Conservation (phyloP, 2,797 vertebrate genomes). For the Gambusia yucatana region DNA sequence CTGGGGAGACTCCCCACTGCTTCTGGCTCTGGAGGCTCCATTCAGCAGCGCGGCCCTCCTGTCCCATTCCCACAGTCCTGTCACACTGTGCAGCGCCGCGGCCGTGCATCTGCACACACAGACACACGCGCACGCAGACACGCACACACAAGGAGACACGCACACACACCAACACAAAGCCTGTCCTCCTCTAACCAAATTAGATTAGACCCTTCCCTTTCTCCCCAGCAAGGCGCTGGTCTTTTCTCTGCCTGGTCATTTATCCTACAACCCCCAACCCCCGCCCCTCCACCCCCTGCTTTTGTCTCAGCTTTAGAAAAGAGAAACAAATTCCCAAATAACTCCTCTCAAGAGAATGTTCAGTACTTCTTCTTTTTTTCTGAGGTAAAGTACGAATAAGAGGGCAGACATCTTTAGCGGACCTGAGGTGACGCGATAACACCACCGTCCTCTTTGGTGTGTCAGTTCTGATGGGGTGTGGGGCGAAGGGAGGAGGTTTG, state of each 20-base stretch:
- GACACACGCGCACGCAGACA: neutral
- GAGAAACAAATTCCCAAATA: constrained; percentile 81
- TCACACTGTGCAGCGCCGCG: constrained; percentile 82
- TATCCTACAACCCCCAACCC: constrained; percentile 67
- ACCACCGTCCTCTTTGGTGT: constrained; percentile 62
- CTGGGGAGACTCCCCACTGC: constrained; percentile 95
- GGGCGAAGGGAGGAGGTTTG: constrained; percentile 31
- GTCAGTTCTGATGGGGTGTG: constrained; percentile 72
- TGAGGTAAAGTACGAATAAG: constrained; percentile 48
- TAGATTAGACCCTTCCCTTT: constrained; percentile 96
- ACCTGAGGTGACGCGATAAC: constrained; percentile 68
- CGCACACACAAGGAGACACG: constrained; percentile 36
- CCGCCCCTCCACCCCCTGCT: neutral
- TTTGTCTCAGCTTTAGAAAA: constrained; percentile 79
- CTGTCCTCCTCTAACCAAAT: constrained; percentile 94
- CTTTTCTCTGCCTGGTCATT: constrained; percentile 93
- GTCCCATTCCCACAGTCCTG: constrained; percentile 98
- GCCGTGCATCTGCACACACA: constrained; percentile 74
- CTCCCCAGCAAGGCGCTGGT: constrained; percentile 87
- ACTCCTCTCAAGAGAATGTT: constrained; percentile 61
- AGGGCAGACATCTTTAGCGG: constrained; percentile 69
- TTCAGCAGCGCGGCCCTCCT: constrained; percentile 89
- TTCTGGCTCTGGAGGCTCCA: constrained; percentile 92
- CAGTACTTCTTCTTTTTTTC: constrained; percentile 49
- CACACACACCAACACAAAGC: constrained; percentile 72